phyloP scores from a whole-genome alignment of 1,140 invertebrate species.

The Neodiprion pinetum region DNA sequence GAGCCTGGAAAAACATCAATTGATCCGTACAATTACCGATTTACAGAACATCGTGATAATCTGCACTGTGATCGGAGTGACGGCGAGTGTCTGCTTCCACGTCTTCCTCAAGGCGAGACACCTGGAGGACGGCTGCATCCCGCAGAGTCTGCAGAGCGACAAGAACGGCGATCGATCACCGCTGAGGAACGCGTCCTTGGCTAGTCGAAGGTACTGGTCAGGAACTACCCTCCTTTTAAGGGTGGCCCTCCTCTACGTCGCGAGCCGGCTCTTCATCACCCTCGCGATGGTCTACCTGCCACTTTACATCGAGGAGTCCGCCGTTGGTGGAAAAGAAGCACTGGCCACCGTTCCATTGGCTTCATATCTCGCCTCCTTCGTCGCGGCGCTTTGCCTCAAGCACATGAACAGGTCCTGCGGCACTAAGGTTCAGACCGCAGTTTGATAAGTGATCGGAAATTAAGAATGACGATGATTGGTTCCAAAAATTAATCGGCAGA shows the following conservation, averaged over 20 bases:
- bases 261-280: constrained; percentile 83
- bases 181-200: constrained; percentile 27
- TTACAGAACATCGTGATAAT: constrained; percentile 67
- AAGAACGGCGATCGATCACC: neutral
- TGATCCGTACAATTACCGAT: too few relatives aligned
- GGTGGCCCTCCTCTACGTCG: constrained; percentile 72
- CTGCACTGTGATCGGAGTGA: constrained; percentile 63
- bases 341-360: constrained; percentile 89
- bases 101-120: constrained; percentile 56
- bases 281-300: constrained; percentile 87
- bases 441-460: too few relatives aligned
- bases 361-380: constrained; percentile 84
- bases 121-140: constrained; percentile 37
- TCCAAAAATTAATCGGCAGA: constrained; percentile 1
- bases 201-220: constrained; percentile 30
- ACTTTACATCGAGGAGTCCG: constrained; percentile 80
- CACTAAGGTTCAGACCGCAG: constrained; percentile 58
- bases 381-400: constrained; percentile 81
- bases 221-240: constrained; percentile 43
- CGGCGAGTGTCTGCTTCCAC: constrained; percentile 68
- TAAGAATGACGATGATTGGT: too few relatives aligned
- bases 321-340: constrained; percentile 63
- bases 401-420: constrained; percentile 66
- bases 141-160: constrained; percentile 29
- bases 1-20: too few relatives aligned